A percentile compares a stretch with the other conserved stretches of the same genome.
Evolutionary conservation across 2,113 vertebrate genomes (phyloP).

Genomic region (Propithecus coquereli): DNA sequence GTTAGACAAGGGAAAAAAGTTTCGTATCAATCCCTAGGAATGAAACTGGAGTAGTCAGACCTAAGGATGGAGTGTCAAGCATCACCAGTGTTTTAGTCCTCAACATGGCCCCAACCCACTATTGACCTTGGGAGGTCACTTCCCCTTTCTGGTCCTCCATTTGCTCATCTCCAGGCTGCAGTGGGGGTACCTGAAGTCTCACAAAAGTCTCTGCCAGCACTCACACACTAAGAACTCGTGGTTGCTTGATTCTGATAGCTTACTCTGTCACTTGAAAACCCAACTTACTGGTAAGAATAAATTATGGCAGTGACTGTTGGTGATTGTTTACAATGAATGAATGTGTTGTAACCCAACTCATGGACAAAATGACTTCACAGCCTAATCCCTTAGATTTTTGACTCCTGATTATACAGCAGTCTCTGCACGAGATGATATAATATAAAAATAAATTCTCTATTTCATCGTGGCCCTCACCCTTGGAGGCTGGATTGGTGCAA

Average conservation of each 20-base stretch:
- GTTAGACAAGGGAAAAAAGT: background rate
- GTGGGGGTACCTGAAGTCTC: background rate
- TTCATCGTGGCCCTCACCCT: background rate
- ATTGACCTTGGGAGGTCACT: background rate
- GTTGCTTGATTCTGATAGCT: background rate
- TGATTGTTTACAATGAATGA: background rate
- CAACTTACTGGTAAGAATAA: background rate
- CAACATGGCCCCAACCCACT: background rate
- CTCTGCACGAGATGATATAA: background rate
- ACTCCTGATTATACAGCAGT: background rate
- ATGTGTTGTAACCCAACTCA: background rate
- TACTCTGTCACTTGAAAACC: background rate
- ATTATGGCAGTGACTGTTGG: background rate
- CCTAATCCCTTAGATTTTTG: background rate
- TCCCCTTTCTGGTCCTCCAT: background rate
- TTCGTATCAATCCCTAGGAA: background rate
- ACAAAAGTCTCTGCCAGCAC: background rate
- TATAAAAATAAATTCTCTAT: conserved; percentile 3
- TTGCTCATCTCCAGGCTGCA: background rate
- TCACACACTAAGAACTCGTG: background rate
- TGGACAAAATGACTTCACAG: conserved; percentile 3
- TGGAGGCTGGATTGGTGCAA: background rate
- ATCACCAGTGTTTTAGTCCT: background rate
- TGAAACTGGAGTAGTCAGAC: background rate
- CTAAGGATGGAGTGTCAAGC: background rate